Percentiles rank a stretch among this genome's conserved stretches.
phyloP scores from a whole-genome alignment of 1,140 invertebrate species.

The Danaus plexippus region DNA sequence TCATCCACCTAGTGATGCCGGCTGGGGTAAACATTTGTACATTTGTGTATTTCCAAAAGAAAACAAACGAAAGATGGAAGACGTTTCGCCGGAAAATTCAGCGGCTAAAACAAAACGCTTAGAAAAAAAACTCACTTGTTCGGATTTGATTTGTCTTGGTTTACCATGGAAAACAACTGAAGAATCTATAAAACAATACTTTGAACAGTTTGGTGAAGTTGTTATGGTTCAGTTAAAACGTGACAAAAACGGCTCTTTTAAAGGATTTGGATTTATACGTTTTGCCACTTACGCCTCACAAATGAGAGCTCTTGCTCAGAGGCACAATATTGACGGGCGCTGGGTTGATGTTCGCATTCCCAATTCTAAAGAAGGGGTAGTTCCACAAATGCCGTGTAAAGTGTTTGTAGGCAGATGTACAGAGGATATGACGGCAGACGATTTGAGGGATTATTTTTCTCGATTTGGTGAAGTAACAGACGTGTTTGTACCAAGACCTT shows the following conservation, averaged over 20 bases:
- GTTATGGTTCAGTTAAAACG: constrained; percentile 97
- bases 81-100: constrained; percentile 83
- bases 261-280: constrained; percentile 98
- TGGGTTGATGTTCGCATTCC: constrained; percentile 99
- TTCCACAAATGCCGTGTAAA: constrained; percentile 93
- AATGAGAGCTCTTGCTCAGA: constrained; percentile 86
- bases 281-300: constrained; percentile 93
- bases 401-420: constrained; percentile 97
- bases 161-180: constrained; percentile 98
- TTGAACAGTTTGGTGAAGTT: constrained; percentile 96
- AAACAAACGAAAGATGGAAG: constrained; percentile 92
- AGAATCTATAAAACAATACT: constrained; percentile 94
- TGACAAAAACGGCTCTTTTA: constrained; percentile 95
- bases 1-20: constrained; percentile 87
- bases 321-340: constrained; percentile 95
- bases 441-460: constrained; percentile 94
- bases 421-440: constrained; percentile 91
- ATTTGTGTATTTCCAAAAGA: constrained; percentile 78
- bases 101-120: constrained; percentile 90
- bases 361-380: constrained; percentile 87
- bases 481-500: constrained; percentile 96
- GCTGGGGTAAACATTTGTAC: constrained; percentile 85
- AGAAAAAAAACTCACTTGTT: constrained; percentile 93
- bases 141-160: constrained; percentile 96
- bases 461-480: constrained; percentile 97